Percentiles rank a stretch among this genome's conserved stretches.
Evolutionary conservation across 2,113 vertebrate genomes (phyloP).

Genomic region (Caloenas nicobarica): DNA sequence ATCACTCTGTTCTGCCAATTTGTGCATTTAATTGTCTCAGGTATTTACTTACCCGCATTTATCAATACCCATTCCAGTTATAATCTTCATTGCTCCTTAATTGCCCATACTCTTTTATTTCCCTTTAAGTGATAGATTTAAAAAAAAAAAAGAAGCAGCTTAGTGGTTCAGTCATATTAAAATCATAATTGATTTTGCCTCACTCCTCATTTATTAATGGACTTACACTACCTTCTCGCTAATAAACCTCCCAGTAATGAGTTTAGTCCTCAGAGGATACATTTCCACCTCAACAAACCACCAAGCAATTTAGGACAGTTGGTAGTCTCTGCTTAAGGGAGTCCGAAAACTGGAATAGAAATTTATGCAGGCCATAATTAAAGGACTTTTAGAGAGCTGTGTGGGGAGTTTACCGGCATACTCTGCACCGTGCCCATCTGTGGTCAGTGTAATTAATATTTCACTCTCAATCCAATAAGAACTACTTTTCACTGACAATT

Average conservation of each 20-base stretch:
- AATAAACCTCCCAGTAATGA: conserved; percentile 70
- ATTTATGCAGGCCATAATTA: conserved; percentile 67
- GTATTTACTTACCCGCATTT: neutral
- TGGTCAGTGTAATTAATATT: conserved; percentile 70
- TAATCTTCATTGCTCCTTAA: neutral
- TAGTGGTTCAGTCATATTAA: conserved; percentile 62
- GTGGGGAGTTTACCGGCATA: conserved; percentile 15
- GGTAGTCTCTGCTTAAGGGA: conserved; percentile 65
- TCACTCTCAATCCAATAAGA: neutral
- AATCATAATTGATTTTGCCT: conserved; percentile 71
- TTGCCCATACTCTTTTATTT: conserved; percentile 35
- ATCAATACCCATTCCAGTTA: neutral
- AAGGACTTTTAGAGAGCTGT: conserved; percentile 48
- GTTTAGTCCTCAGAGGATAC: conserved; percentile 62
- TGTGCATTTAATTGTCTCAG: neutral
- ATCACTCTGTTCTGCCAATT: neutral
- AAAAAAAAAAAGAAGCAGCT: neutral
- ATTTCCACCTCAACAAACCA: conserved; percentile 67
- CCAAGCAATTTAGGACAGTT: conserved; percentile 72
- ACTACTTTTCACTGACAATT: neutral
- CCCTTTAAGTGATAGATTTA: conserved; percentile 5
- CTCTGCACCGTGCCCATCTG: conserved; percentile 19
- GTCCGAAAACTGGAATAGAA: conserved; percentile 60
- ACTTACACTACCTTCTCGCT: conserved; percentile 52
- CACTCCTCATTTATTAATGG: conserved; percentile 69